Conservation (phyloP, 2,888 invertebrate species). For the Daptonema setosum region DNA sequence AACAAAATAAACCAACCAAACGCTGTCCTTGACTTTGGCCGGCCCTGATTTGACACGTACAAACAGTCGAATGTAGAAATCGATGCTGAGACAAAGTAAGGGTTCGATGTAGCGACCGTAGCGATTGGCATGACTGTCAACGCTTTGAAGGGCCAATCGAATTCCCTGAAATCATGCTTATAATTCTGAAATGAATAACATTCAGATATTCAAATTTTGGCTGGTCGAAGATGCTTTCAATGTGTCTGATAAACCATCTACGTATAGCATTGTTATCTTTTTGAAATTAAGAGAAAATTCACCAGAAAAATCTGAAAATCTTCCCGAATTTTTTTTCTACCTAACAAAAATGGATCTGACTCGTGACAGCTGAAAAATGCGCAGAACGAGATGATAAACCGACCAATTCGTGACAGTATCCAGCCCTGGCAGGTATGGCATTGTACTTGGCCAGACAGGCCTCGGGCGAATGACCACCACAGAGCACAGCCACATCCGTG, state of each 20-base stretch:
- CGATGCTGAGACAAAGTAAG: conserved; percentile 59
- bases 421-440: conserved; percentile 57
- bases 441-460: conserved; percentile 83
- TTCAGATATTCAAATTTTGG: too few species aligned
- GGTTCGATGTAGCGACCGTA: conserved; percentile 80
- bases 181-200: too few species aligned
- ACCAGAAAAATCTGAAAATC: too few species aligned
- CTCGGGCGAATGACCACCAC: conserved; percentile 70
- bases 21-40: conserved; percentile 58
- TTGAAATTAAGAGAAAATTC: too few species aligned
- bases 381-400: too few species aligned
- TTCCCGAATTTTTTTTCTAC: too few species aligned
- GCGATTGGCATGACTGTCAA: conserved; percentile 72
- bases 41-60: conserved; percentile 60
- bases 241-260: too few species aligned
- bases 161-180: conserved; percentile 42
- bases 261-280: too few species aligned
- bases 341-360: too few species aligned
- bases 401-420: conserved; percentile 84
- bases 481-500: conserved; percentile 78
- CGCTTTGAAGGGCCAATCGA: conserved; percentile 67
- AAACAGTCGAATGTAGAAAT: conserved; percentile 86
- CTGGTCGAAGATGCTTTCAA: too few species aligned
- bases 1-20: too few species aligned
- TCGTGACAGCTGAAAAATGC: too few species aligned